Conservation (phyloP, 2,113 vertebrate genomes). For the Leiothrix lutea region DNA sequence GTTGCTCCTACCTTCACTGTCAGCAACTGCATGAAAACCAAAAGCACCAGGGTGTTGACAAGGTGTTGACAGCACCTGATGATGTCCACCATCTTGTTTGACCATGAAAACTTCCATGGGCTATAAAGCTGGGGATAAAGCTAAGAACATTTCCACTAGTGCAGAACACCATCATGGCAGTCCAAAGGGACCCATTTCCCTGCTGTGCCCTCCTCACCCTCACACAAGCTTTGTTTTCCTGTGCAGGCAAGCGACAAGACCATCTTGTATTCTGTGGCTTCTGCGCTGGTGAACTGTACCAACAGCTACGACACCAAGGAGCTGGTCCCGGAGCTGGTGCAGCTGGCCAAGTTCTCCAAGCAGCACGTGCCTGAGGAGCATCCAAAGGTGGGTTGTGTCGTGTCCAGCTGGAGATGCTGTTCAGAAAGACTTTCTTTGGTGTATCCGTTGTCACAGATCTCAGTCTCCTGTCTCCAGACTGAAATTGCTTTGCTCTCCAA, state of each 20-base stretch:
- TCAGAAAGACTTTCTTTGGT: neutral
- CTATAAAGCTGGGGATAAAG: neutral
- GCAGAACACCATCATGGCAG: neutral
- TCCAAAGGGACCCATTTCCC: neutral
- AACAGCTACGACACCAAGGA: constrained; percentile 97
- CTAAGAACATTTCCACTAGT: neutral
- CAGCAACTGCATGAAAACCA: neutral
- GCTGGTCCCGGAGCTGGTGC: constrained; percentile 92
- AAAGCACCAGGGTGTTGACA: neutral
- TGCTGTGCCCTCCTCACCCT: neutral
- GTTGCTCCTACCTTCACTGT: neutral
- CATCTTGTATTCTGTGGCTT: constrained; percentile 91
- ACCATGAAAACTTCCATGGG: neutral
- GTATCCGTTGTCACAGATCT: neutral
- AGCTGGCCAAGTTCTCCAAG: constrained; percentile 96
- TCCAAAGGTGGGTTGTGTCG: constrained; percentile 82
- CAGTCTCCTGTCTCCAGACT: neutral
- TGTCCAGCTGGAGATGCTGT: neutral
- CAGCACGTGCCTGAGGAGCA: constrained; percentile 97
- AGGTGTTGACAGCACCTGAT: neutral
- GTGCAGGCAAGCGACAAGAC: constrained; percentile 91
- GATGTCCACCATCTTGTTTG: neutral
- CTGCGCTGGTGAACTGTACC: constrained; percentile 91
- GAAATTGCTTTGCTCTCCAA: neutral
- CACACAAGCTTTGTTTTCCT: neutral